Evolutionary conservation across 2,113 vertebrate genomes (phyloP).

Genomic region (Laticauda laticaudata): DNA sequence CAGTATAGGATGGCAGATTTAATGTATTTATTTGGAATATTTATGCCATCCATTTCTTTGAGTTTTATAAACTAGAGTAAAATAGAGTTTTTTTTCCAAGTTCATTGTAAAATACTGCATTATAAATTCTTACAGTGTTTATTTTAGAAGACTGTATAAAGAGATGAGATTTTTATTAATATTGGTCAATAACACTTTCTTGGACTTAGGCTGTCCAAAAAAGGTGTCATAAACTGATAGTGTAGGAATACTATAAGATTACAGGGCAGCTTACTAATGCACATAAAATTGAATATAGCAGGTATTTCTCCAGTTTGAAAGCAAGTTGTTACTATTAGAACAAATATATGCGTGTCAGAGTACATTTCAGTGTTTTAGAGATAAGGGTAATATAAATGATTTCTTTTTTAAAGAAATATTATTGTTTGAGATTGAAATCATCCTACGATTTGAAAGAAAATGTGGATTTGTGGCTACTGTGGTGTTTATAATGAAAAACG

Average conservation of each 20-base stretch:
- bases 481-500: conserved; percentile 44
- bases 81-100: background rate
- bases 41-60: background rate
- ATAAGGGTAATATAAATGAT: conserved; percentile 22
- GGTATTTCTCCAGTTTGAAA: background rate
- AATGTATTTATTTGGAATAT: background rate
- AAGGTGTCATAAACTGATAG: conserved; percentile 22
- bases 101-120: conserved; percentile 10
- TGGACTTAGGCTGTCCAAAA: conserved; percentile 27
- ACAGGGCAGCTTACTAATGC: conserved; percentile 32
- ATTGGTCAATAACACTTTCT: conserved; percentile 7
- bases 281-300: background rate
- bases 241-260: conserved; percentile 8
- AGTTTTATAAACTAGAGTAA: background rate
- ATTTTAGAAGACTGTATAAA: conserved; percentile 37
- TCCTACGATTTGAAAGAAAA: conserved; percentile 35
- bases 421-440: conserved; percentile 33
- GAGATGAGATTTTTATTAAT: background rate
- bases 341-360: conserved; percentile 23
- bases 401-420: conserved; percentile 34
- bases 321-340: conserved; percentile 5
- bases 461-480: conserved; percentile 48
- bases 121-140: conserved; percentile 35
- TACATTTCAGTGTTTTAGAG: conserved; percentile 1
- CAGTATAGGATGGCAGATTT: background rate